Base-by-base conservation (phyloP, 2,797 vertebrate genomes). In the Enteromius radiatus region DNA sequence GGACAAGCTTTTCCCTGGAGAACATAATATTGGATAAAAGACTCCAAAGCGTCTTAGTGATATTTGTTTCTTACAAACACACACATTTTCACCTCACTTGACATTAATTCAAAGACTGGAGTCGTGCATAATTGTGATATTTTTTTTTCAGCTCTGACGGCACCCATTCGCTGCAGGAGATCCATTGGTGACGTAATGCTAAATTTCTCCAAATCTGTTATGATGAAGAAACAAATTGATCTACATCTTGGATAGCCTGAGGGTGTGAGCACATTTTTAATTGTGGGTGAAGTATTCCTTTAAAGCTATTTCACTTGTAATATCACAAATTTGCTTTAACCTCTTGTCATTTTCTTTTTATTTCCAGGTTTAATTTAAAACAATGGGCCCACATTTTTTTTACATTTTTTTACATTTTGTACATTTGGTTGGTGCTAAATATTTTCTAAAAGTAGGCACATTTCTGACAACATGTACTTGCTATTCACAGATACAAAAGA, bases 391-490 rank as follows among this genome's bases (percentile, higher is more conserved):
- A 14, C 26, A 59, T 10, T 14, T 11, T 5, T 19, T 71, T 47
- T 47, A n/a, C n/a, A n/a, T 21, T 33, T 33, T 33, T 5, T 33
- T 5, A 5, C 5, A 0, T 33, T 33, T 33, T 33, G 4, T 8
- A 52, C 7, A 52, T 52, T 52, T 52, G 21, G 23, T 21, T 68
- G 15, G 69, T 11, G 47, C 36, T 36, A 54, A 83, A 45, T 67
- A 52, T 54, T 70, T 77, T 76, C 65, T 33, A 59, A 68, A 41
- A 47, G 38, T 41, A 61, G 54, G 9, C 33, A 63, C 56, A 47
- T 47, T 63, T 75, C 33, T 82, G 61, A 49, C 45, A 41, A 10
- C 61, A 21, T 82, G 61, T 75, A 75, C 45, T 49, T 28, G 10
- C 9, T 74, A 49, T 64, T 38, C 12, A 59, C 5, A 74, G 43